Evolutionary conservation across 2,113 vertebrate genomes (phyloP).

Genomic region (Picathartes gymnocephalus): DNA sequence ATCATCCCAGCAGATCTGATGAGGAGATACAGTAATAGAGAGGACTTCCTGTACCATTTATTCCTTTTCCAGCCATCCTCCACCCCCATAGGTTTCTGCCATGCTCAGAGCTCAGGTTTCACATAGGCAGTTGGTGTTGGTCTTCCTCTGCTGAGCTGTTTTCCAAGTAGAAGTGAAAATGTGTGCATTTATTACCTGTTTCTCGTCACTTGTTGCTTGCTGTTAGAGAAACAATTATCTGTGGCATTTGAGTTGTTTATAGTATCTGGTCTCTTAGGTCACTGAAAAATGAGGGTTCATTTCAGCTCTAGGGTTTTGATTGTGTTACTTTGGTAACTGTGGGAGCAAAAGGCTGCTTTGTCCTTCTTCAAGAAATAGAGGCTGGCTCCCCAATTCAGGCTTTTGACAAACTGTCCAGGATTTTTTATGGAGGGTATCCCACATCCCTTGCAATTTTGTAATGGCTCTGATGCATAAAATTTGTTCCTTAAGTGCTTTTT

Average conservation of each 20-base stretch:
- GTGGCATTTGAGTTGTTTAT: neutral
- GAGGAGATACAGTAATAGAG: neutral
- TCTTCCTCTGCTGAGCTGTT: neutral
- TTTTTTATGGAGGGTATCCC: neutral
- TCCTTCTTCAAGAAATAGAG: neutral
- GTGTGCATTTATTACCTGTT: neutral
- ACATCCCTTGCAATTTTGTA: neutral
- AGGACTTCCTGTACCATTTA: neutral
- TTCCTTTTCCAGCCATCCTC: neutral
- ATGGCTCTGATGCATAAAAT: neutral
- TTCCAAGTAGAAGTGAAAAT: neutral
- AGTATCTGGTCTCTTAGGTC: neutral
- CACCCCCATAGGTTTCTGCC: neutral
- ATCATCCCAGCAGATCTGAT: neutral
- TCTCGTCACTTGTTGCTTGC: neutral
- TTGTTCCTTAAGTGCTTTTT: neutral
- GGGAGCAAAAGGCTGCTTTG: neutral
- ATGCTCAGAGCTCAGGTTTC: neutral
- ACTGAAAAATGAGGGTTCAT: neutral
- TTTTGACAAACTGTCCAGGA: neutral
- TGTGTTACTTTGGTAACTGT: neutral
- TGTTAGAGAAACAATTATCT: neutral
- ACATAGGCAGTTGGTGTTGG: neutral
- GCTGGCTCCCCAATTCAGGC: neutral
- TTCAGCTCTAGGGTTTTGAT: neutral